Evolutionary conservation across 92 coral and sea anemone species (phyloP), one percentile per base, ranked within the genome.

Genomic region (Epizoanthus ramosus): DNA sequence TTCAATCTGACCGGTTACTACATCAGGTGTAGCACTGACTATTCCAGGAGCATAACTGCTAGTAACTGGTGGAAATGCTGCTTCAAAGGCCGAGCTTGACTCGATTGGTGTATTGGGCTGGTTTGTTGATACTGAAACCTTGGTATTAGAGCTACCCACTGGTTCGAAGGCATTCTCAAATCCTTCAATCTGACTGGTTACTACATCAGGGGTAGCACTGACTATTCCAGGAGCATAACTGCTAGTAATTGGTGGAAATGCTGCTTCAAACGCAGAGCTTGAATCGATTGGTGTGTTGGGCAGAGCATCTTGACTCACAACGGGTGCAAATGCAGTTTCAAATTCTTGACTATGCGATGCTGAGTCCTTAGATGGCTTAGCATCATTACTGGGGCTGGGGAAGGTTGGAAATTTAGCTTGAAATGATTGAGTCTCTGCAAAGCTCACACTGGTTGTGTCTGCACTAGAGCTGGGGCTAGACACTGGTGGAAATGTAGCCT

Each of bases 401-500:
- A 24, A 28, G 16, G 15, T 65, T 15, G 71, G 71, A 25, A 64
- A 65, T 25, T 39, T 17, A 28, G 71, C 71, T 31, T 65, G 71
- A 39, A 72, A 72, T 72, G 59, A 19, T 58, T 74, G 47, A 24
- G 53, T 53, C 35, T 28, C 64, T 1, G 28, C 18, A 3, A 6
- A 12, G 41, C 35, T 28, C 39, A 16, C 43, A 16, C n/a, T 74
- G 16, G 56, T 12, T 21, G 33, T 45, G 54, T 28, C 45, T n/a
- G 57, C 19, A 50, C 10, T 35, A 59, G 69, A 7, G 41, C 22
- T 57, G 56, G 81, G 21, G 13, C 65, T 16, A 54, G 65, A 10
- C 56, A 52, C 65, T 24, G 64, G 19, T 8, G 64, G n/a, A 74
- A 74, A 54, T 5, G 79, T 53, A 74, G 79, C 59, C 13, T 74